phyloP scores from a whole-genome alignment of 2,113 vertebrate genomes.

The Lepus timidus region DNA sequence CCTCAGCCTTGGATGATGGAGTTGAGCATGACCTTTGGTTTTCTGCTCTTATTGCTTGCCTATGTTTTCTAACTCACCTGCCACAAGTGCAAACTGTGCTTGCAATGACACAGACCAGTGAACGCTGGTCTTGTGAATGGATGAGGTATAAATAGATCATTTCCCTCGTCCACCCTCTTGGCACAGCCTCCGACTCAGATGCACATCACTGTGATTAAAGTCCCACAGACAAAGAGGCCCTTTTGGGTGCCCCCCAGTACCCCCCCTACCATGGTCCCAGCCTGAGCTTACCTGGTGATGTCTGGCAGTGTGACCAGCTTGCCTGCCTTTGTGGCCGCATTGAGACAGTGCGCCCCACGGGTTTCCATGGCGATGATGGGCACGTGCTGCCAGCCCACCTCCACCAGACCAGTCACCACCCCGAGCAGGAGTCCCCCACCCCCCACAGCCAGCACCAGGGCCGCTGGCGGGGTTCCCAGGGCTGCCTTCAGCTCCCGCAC shows the following conservation, averaged over 20 bases:
- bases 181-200: not conserved
- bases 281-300: conserved; percentile 92
- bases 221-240: not conserved
- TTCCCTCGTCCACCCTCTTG: not conserved
- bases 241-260: too few species aligned
- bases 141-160: too few species aligned
- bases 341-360: conserved; percentile 92
- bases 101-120: fast-evolving
- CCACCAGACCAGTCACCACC: conserved; percentile 90
- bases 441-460: conserved; percentile 93
- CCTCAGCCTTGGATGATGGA: not conserved
- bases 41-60: not conserved
- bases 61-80: not conserved
- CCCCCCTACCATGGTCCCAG: not conserved
- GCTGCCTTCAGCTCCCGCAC: conserved; percentile 91
- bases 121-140: too few species aligned
- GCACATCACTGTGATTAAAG: fast-evolving
- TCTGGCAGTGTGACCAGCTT: conserved; percentile 90
- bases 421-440: conserved; percentile 94
- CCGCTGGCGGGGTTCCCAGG: conserved; percentile 88
- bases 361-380: conserved; percentile 95
- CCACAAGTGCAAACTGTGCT: fast-evolving
- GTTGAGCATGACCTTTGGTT: not conserved
- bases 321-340: conserved; percentile 89
- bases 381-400: conserved; percentile 92